phyloP scores from a whole-genome alignment of 2,113 vertebrate species.

The Scatophagus argus region DNA sequence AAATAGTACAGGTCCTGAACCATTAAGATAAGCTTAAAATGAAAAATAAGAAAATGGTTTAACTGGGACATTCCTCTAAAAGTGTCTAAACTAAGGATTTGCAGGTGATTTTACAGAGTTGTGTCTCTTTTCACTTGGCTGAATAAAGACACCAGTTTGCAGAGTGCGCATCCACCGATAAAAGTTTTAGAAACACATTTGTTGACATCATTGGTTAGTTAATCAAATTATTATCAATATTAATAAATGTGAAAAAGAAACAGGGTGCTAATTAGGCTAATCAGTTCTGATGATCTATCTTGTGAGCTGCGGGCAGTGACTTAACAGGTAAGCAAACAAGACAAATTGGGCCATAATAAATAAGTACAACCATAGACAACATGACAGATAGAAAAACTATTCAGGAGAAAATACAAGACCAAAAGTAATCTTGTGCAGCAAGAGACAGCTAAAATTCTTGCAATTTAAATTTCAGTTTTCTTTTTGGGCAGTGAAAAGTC shows the following conservation, averaged over 20 bases:
- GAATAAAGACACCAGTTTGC: neutral
- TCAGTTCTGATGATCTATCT: neutral
- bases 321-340: neutral
- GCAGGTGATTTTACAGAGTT: neutral
- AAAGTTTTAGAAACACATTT: neutral
- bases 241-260: neutral
- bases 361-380: too few relatives aligned
- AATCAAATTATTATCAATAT: neutral
- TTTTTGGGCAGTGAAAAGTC: neutral
- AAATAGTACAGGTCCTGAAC: neutral
- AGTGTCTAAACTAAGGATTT: neutral
- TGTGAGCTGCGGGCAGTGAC: neutral
- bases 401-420: neutral
- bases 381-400: neutral
- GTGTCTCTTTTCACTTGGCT: neutral
- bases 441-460: neutral
- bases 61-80: neutral
- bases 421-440: neutral
- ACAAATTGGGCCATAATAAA: too few relatives aligned
- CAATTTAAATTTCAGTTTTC: neutral
- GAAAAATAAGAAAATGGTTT: neutral
- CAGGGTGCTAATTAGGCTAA: neutral
- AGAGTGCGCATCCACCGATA: neutral
- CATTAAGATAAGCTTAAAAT: neutral
- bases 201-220: neutral